Conservation (phyloP, 2,888 invertebrate genomes). For the Drosophila paucipuncta region DNA sequence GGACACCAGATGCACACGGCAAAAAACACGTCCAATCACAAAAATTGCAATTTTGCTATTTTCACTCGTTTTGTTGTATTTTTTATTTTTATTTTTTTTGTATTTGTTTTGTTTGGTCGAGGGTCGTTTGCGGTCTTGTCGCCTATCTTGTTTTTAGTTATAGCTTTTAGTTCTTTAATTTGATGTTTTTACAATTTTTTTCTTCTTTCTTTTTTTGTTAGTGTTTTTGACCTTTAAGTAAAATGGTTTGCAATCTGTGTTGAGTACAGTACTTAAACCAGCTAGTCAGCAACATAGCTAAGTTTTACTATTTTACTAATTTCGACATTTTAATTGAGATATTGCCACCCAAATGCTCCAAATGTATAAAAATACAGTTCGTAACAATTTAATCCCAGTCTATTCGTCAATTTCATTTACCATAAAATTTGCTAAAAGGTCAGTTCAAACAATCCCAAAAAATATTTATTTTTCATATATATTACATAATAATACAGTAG, state of each 20-base stretch:
- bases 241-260: not conserved
- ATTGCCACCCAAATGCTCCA: not conserved
- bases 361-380: not conserved
- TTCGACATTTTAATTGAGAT: not conserved
- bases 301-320: not conserved
- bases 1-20: conserved; percentile 35
- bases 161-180: not conserved
- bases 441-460: too few relatives aligned
- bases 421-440: too few relatives aligned
- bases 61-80: conserved; percentile 23
- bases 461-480: not conserved
- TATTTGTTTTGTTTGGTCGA: not conserved
- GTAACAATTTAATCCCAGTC: not conserved
- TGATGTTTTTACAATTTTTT: not conserved
- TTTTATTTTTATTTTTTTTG: not conserved
- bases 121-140: not conserved
- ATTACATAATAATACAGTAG: not conserved
- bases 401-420: too few relatives aligned
- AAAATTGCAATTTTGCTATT: conserved; percentile 49
- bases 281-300: not conserved
- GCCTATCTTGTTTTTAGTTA: not conserved
- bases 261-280: not conserved
- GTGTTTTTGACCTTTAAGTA: not conserved
- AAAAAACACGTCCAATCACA: conserved; percentile 43
- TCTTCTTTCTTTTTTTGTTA: not conserved